These are phyloP conservation scores for Nephrotoma guestfalica DNA, from an alignment of 2,888 invertebrate genomes.

Conservation along the genomic window DNA sequence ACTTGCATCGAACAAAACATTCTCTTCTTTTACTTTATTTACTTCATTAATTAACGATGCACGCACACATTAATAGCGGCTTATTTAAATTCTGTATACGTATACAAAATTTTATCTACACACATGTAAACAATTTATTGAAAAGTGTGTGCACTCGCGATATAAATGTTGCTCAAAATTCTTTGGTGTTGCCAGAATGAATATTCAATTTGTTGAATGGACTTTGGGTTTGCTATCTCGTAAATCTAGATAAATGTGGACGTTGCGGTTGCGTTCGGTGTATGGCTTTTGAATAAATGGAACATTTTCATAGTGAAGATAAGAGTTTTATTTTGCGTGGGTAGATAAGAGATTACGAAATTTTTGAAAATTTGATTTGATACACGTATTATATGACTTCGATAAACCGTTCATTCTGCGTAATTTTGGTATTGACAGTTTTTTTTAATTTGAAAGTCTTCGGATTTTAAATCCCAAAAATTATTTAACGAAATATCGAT, in stretches of 20 bases:
- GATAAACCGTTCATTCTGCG: too few relatives aligned
- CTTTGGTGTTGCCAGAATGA: neutral
- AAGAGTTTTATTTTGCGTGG: too few relatives aligned
- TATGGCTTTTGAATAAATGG: neutral
- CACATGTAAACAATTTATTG: neutral
- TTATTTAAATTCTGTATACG: neutral
- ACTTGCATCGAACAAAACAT: neutral
- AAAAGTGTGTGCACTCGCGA: neutral
- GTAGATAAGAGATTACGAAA: too few relatives aligned
- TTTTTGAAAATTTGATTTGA: too few relatives aligned
- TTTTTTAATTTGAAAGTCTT: too few relatives aligned
- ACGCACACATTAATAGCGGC: neutral
- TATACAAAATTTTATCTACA: neutral
- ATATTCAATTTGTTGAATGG: neutral
- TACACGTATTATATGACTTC: too few relatives aligned
- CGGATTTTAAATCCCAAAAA: too few relatives aligned
- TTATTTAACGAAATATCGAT: too few relatives aligned
- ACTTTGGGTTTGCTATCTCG: neutral
- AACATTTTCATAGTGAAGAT: too few relatives aligned
- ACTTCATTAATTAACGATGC: neutral
- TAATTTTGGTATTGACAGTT: too few relatives aligned
- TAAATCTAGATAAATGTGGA: neutral
- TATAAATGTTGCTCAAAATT: neutral
- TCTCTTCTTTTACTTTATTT: neutral
- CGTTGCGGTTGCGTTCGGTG: neutral